Percentiles rank a stretch among this genome's conserved stretches.
Conservation (phyloP, 2,888 invertebrate genomes). For the Nomada goodeniana region DNA sequence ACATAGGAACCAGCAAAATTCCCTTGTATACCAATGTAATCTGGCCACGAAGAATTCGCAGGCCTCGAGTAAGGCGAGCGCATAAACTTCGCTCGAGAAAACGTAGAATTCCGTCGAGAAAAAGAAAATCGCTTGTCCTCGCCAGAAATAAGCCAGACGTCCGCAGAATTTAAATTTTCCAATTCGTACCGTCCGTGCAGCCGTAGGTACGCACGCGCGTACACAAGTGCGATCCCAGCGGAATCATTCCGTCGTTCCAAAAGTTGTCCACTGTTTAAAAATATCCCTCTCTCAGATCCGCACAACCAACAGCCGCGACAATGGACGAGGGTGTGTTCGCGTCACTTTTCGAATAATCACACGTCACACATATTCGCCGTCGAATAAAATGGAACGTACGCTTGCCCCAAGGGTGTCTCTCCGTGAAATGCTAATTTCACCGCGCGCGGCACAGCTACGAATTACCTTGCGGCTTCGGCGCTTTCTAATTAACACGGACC, state of each 20-base stretch:
- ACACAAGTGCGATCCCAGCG: neutral
- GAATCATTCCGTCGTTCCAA: neutral
- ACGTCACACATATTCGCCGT: neutral
- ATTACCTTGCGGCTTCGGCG: slow-evolving; percentile 17
- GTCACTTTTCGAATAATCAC: slow-evolving; percentile 45
- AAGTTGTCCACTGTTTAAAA: neutral
- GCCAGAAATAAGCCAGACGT: neutral
- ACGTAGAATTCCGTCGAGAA: neutral
- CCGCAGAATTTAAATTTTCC: slow-evolving; percentile 3
- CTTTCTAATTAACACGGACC: slow-evolving; percentile 37
- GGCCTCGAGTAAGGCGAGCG: neutral
- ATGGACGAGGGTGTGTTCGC: neutral
- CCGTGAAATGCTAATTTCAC: slow-evolving; percentile 47
- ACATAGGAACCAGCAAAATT: too few species aligned
- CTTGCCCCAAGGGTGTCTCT: slow-evolving; percentile 34
- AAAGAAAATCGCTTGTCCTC: neutral
- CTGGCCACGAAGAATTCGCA: too few species aligned
- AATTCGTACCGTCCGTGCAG: neutral
- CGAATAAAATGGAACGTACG: slow-evolving; percentile 16
- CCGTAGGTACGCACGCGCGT: neutral
- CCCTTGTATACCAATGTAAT: too few species aligned
- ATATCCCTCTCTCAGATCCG: neutral
- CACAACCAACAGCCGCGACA: neutral
- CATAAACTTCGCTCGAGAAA: neutral
- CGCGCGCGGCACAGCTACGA: neutral